Base-by-base conservation (phyloP, 2,888 invertebrate species). In the Xestobium rufovillosum region DNA sequence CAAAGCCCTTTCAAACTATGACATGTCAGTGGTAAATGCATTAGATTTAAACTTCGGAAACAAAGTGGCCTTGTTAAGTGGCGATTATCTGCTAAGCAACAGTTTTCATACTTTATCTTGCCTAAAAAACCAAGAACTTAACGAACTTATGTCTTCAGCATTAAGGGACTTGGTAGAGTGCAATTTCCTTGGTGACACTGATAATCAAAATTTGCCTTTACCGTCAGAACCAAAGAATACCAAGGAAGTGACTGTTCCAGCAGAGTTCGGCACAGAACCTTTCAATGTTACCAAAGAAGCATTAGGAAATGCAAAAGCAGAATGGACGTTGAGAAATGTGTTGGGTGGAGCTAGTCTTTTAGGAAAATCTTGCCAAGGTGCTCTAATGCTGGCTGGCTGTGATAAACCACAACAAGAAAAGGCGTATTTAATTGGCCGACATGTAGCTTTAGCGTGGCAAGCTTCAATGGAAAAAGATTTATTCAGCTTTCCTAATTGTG, bases 21-120 rank as follows among this genome's bases (percentile, higher is more conserved):
- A 79, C 49, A 69, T 72, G 1, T 58, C 67, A 25, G 67, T 69
- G 0, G 67, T 69, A 35, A 60, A 67, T 11, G 69, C 68, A 3
- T 63, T 72, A 41, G 88, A 90, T 59, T 82, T 92, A 79, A 80
- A 85, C 53, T 90, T 89, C 65, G 94, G 94, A 3, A 95, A 95
- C 66, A 94, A 94, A 71, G 85, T 95, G 53, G 89, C 92, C 0
- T 69, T 94, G 15, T 73, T 95, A 8, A 85, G 87, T 55, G 95
- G 65, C 13, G 95, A 95, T 65, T 94, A 90, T 56, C 68, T 95
- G 32, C 70, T 95, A 10, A 87, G 85, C n/a, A 90, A 83, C 58
- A 89, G 90, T 39, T 88, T 85, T 58, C 77, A 80, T 0, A 89
- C 88, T 56, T 68, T 94, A 39, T 90, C 94, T 27, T 79, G 76